A percentile compares a stretch with the other conserved stretches of the same genome.
phyloP scores from a whole-genome alignment of 35 echinoderm and acorn worm genomes.

The Apostichopus japonicus region DNA sequence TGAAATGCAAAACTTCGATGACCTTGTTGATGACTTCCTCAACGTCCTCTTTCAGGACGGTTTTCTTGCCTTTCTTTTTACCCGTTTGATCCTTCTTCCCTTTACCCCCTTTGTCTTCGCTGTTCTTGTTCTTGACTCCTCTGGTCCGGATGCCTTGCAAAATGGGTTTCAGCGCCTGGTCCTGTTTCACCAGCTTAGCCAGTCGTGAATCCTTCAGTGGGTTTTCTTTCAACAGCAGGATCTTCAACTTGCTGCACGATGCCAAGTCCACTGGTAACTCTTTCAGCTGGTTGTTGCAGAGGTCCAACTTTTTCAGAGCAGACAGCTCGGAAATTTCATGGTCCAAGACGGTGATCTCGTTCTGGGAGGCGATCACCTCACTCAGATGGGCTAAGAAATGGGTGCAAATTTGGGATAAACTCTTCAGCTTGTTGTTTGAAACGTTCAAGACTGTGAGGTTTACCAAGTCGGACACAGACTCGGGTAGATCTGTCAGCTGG shows the following conservation, averaged over 20 bases:
- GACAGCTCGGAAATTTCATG: slow-evolving; percentile 50
- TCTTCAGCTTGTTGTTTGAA: slow-evolving; percentile 72
- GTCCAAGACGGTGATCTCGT: slow-evolving; percentile 59
- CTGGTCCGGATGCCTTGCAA: slow-evolving; percentile 73
- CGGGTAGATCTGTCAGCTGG: slow-evolving; percentile 62
- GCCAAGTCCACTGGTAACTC: slow-evolving; percentile 68
- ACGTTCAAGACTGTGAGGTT: slow-evolving; percentile 73
- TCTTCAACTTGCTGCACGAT: slow-evolving; percentile 79
- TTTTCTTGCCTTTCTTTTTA: slow-evolving; percentile 64
- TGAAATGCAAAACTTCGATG: slow-evolving; percentile 72
- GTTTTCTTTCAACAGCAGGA: slow-evolving; percentile 72
- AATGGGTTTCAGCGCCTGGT: slow-evolving; percentile 72
- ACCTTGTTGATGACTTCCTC: slow-evolving; percentile 47
- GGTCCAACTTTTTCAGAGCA: slow-evolving; percentile 76
- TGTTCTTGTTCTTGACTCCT: slow-evolving; percentile 53
- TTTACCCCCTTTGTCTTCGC: background rate
- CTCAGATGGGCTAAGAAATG: slow-evolving; percentile 66
- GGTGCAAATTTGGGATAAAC: slow-evolving; percentile 47
- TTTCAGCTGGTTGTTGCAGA: slow-evolving; percentile 67
- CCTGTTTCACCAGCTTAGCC: slow-evolving; percentile 77
- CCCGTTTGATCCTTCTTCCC: slow-evolving; percentile 57
- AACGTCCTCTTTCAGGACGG: slow-evolving; percentile 35
- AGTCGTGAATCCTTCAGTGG: slow-evolving; percentile 83
- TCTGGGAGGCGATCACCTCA: slow-evolving; percentile 75
- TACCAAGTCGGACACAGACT: slow-evolving; percentile 49